These are phyloP conservation scores for Plagodis dolabraria DNA, from an alignment of 2,888 invertebrate species.

Conservation along the genomic window DNA sequence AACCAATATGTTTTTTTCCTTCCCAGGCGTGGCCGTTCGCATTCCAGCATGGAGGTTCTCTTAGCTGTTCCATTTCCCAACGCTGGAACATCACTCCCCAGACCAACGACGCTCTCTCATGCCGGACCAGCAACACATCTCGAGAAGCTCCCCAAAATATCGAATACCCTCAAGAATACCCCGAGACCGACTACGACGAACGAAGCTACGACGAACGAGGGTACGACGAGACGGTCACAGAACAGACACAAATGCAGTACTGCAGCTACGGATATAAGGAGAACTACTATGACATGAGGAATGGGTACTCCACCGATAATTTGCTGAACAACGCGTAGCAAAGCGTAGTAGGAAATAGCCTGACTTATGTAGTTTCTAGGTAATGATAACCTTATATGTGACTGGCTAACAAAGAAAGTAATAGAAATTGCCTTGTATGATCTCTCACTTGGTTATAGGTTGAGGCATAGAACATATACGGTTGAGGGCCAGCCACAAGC, in stretches of 20 bases:
- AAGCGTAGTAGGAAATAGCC: too few species aligned
- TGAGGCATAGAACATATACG: too few species aligned
- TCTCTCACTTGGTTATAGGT: too few species aligned
- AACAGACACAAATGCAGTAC: conserved; percentile 64
- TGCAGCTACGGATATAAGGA: conserved; percentile 75
- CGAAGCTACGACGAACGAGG: conserved; percentile 48
- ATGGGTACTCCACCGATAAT: conserved; percentile 62
- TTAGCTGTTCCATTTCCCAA: conserved; percentile 76
- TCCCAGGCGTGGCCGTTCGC: conserved; percentile 93
- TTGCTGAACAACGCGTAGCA: conserved; percentile 58
- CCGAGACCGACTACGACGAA: conserved; percentile 74
- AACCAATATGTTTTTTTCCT: conserved; percentile 15
- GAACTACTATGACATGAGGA: conserved; percentile 71
- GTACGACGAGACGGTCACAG: conserved; percentile 56
- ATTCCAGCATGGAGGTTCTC: conserved; percentile 87
- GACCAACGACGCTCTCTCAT: conserved; percentile 41
- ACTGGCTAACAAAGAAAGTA: too few species aligned
- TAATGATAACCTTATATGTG: too few species aligned
- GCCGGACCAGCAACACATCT: conserved; percentile 37
- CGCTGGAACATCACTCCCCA: conserved; percentile 70
- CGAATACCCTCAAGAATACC: conserved; percentile 64
- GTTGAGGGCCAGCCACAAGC: too few species aligned
- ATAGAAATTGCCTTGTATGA: too few species aligned
- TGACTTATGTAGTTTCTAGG: too few species aligned
- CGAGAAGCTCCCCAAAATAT: conserved; percentile 40